Evolutionary conservation across 2,888 invertebrate genomes (phyloP).

Genomic region (Habroteleia sp.): DNA sequence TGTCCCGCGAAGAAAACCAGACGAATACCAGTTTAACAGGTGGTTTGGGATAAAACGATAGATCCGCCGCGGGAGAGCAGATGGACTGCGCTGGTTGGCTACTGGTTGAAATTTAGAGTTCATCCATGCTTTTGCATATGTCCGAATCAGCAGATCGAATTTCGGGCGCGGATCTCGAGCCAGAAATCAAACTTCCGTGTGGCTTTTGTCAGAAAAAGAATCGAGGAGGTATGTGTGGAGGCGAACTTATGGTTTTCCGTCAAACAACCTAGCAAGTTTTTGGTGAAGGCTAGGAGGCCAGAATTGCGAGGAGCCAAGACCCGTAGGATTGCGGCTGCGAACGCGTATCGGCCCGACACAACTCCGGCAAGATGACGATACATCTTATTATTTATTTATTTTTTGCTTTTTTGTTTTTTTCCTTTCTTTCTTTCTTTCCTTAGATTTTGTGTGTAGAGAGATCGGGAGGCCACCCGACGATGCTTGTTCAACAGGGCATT

Average conservation of each 20-base stretch:
- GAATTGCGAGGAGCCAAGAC: constrained; percentile 79
- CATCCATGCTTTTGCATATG: constrained; percentile 10
- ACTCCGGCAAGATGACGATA: constrained; percentile 77
- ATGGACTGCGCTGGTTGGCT: constrained; percentile 16
- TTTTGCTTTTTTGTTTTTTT: constrained; percentile 42
- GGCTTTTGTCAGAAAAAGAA: constrained; percentile 20
- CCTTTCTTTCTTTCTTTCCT: constrained; percentile 27
- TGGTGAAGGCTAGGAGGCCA: constrained; percentile 78
- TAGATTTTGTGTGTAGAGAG: constrained; percentile 66
- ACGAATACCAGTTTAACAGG: constrained; percentile 78
- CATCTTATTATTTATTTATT: constrained; percentile 56
- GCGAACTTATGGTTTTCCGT: constrained; percentile 74
- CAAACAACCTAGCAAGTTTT: constrained; percentile 79
- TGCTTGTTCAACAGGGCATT: constrained; percentile 69
- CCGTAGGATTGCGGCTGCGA: constrained; percentile 68
- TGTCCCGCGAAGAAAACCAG: constrained; percentile 78
- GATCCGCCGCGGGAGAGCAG: constrained; percentile 67
- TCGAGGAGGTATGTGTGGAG: constrained; percentile 42
- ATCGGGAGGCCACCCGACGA: constrained; percentile 75
- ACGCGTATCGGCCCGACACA: constrained; percentile 77
- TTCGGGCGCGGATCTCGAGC: constrained; percentile 13
- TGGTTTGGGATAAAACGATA: constrained; percentile 73
- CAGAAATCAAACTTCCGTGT: constrained; percentile 23
- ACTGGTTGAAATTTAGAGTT: constrained; percentile 16
- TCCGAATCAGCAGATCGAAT: neutral